Evolutionary conservation across 1,140 invertebrate species (phyloP).

Genomic region (Sycophaga agraensis): DNA sequence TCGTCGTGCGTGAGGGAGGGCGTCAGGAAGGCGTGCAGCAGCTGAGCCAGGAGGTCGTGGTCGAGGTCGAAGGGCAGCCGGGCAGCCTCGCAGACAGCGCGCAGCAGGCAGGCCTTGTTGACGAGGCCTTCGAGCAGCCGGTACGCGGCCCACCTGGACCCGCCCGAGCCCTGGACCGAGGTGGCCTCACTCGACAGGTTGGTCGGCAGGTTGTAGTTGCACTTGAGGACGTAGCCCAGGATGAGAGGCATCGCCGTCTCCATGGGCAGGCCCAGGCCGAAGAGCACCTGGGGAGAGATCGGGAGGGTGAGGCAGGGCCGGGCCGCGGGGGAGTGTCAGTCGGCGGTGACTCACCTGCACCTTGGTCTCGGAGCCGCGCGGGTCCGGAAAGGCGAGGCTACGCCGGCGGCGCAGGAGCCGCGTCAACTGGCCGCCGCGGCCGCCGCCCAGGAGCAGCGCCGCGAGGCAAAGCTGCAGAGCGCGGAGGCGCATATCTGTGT

Average conservation of each 20-base stretch:
- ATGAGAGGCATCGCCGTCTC: conserved; percentile 56
- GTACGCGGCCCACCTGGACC: conserved; percentile 53
- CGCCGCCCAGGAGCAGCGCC: neutral
- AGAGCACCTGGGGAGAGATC: conserved; percentile 47
- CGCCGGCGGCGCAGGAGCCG: neutral
- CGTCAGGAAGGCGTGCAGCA: conserved; percentile 55
- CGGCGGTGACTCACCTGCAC: conserved; percentile 36
- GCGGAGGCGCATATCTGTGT: too few relatives aligned
- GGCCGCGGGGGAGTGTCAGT: too few relatives aligned
- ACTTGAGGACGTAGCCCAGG: conserved; percentile 57
- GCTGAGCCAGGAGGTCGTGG: conserved; percentile 57
- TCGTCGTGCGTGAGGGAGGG: conserved; percentile 49
- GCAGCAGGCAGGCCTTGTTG: conserved; percentile 70
- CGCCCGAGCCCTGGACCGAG: too few relatives aligned
- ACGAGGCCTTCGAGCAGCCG: conserved; percentile 46
- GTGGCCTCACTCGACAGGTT: too few relatives aligned
- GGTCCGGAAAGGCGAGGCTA: conserved; percentile 43
- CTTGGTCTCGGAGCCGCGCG: conserved; percentile 45
- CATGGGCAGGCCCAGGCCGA: conserved; percentile 57
- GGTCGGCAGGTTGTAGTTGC: conserved; percentile 54
- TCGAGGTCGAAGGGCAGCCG: conserved; percentile 66
- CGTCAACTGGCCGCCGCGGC: neutral
- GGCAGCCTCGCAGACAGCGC: conserved; percentile 73
- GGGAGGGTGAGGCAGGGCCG: too few relatives aligned
- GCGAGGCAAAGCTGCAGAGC: neutral